Evolutionary conservation across 2,113 vertebrate species (phyloP), one percentile per base, ranked within the genome.

Genomic region (Synchiropus splendidus): DNA sequence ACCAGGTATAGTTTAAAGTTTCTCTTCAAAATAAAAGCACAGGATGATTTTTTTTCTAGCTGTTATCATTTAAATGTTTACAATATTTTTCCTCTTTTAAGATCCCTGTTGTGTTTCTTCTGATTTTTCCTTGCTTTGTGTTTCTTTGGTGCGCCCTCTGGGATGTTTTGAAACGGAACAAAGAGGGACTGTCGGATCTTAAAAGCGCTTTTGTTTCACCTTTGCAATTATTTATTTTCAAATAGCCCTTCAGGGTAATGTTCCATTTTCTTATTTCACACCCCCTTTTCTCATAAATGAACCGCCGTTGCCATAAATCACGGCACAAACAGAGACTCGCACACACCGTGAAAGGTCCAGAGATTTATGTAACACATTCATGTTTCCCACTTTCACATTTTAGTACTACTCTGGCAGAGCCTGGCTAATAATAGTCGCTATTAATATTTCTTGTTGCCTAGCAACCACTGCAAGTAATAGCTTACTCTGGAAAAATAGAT

Each of bases 351-450:
- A 92, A 92, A 93, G 92, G 91, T 92, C 92, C 90, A 88, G 89
- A 97, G 91, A 98, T 97, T 98, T 97, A 97, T 96, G 91, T 97
- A 97, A 95, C 94, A 91, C 92, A 93, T 94, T 97, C 95, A 94
- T 96, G 91, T 92, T 94, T 89, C 90, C 92, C 90, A 92, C 95
- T 95, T 98, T 90, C 91, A 94, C 90, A 90, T 96, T 96, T 93
- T 94, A 94, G 89, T 93, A 89, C 91, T 94, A 90, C 86, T 88
- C 90, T 89, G 88, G 88, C 90, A 90, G 90, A 94, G 94, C 89
- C 89, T 85, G 90, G 89, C 92, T 96, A 97, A 97, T 97, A 97
- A 97, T 97, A 97, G 92, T 89, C 78, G 88, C 91, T 97, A 98
- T 97, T 97, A 97, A 97, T 97, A 96, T 98, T 94, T 94, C 92